Base-by-base conservation (phyloP, 2,797 vertebrate species). In the Alfaro cultratus region DNA sequence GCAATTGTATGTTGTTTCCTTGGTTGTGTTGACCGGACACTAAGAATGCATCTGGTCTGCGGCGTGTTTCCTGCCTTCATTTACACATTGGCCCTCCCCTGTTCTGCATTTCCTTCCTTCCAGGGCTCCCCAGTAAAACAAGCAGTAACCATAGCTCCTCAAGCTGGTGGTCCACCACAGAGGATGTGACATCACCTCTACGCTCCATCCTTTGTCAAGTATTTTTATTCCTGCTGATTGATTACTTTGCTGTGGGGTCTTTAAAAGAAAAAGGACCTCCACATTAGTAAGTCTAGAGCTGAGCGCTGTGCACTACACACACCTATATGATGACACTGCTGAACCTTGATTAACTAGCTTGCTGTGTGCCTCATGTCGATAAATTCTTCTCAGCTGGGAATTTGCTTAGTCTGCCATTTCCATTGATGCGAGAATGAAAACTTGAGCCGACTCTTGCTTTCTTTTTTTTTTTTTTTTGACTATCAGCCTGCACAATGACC, bases 31-130 rank as follows among this genome's bases (percentile, higher is more conserved):
- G 83, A 88, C 85, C 45, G 88, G 92, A 91, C 87, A 55, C 5
- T 8, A 76, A 84, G 87, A 95, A 87, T 83, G 89, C 78, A 57
- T 64, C 81, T 46, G 55, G 90, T 87, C 90, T 91, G 85, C 60
- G 46, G 86, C 85, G 80, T 62, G 90, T 90, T 96, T 96, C 95
- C 95, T 95, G 93, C 87, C 92, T 88, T 89, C 81, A 82, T 90
- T 89, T 88, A 83, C 80, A 85, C 80, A 72, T 87, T 82, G 73
- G 86, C 91, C 86, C 88, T 81, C 86, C 77, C 85, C 87, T 83
- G 80, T 86, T 87, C 80, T 78, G 82, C 80, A 75, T 85, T 95
- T 96, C 95, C 95, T 96, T 95, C 93, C 95, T 82, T 73, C 81
- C 73, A 83, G 78, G 72, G 23, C 78, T 88, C 73, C 79, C 84